These are phyloP conservation scores for Anthopleura sola DNA, from an alignment of 64 coral and sea anemone species.

Conservation along the genomic window DNA sequence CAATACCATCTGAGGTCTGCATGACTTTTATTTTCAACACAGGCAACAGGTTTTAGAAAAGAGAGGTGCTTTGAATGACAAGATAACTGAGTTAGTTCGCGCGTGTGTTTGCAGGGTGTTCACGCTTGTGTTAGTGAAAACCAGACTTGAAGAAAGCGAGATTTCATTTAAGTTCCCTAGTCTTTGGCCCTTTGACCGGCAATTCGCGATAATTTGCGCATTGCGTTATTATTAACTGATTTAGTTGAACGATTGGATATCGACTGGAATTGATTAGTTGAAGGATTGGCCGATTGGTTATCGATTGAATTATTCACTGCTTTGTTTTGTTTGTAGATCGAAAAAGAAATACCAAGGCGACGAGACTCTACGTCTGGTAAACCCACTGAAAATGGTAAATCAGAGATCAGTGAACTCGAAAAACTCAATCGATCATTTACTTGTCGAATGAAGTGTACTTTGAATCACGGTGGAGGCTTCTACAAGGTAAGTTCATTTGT, in stretches of 20 bases:
- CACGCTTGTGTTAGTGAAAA: too few species aligned
- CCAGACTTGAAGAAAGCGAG: too few species aligned
- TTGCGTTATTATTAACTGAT: too few species aligned
- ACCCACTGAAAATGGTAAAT: not conserved
- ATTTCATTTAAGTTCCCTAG: too few species aligned
- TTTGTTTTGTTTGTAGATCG: not conserved
- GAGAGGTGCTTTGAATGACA: too few species aligned
- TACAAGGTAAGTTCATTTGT: constrained; percentile 70
- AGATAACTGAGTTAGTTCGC: too few species aligned
- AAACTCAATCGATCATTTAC: constrained; percentile 82
- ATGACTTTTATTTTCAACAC: too few species aligned
- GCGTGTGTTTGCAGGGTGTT: too few species aligned
- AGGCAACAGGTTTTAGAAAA: too few species aligned
- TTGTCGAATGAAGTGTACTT: constrained; percentile 97
- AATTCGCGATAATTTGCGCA: too few species aligned
- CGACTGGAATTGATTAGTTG: not conserved
- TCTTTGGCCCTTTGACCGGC: too few species aligned
- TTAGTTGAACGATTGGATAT: not conserved
- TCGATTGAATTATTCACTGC: not conserved
- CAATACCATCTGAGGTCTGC: too few species aligned
- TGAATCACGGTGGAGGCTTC: constrained; percentile 98
- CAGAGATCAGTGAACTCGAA: constrained; percentile 41
- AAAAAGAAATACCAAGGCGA: constrained; percentile 8
- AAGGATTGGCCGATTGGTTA: not conserved
- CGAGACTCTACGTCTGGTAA: constrained; percentile 9